A percentile compares a stretch with the other conserved stretches of the same genome.
phyloP scores from a whole-genome alignment of 1,140 invertebrate species.

The Ceratitis capitata region DNA sequence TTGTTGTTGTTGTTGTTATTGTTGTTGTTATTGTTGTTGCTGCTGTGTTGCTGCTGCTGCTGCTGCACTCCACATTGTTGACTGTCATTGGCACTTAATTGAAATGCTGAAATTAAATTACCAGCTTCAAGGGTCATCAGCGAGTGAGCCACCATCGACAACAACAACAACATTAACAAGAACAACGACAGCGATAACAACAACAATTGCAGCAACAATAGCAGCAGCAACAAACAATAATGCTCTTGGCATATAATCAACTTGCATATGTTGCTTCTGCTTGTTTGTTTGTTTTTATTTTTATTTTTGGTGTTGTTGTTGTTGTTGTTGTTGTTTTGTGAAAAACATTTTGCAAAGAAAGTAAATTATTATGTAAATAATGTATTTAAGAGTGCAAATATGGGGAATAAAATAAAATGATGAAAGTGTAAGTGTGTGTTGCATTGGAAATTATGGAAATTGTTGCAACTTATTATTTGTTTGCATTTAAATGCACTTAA shows the following conservation, averaged over 20 bases:
- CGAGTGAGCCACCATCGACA: too few relatives aligned
- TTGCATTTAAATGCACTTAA: too few relatives aligned
- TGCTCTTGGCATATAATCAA: not conserved
- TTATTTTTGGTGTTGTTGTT: not conserved
- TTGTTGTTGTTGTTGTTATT: not conserved
- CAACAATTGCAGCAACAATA: too few relatives aligned
- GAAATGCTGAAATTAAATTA: slow-evolving; percentile 37
- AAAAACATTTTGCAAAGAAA: not conserved
- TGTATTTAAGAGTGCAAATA: not conserved
- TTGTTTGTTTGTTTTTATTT: not conserved
- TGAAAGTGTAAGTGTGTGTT: not conserved
- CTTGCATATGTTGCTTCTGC: not conserved
- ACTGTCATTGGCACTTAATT: slow-evolving; percentile 33
- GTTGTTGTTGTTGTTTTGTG: not conserved
- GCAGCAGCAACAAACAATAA: not conserved
- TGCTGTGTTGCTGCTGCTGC: slow-evolving; percentile 11
- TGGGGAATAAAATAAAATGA: not conserved
- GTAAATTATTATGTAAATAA: slow-evolving; percentile 28
- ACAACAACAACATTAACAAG: not conserved
- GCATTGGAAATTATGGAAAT: not conserved
- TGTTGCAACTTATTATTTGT: not conserved
- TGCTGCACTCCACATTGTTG: slow-evolving; percentile 7
- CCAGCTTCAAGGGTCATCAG: slow-evolving; percentile 32
- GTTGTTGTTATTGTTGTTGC: slow-evolving; percentile 15
- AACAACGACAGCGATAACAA: too few relatives aligned